These are phyloP conservation scores for Akabosia matsudoensis DNA, from an alignment of 1,140 invertebrate species.

Conservation along the genomic window DNA sequence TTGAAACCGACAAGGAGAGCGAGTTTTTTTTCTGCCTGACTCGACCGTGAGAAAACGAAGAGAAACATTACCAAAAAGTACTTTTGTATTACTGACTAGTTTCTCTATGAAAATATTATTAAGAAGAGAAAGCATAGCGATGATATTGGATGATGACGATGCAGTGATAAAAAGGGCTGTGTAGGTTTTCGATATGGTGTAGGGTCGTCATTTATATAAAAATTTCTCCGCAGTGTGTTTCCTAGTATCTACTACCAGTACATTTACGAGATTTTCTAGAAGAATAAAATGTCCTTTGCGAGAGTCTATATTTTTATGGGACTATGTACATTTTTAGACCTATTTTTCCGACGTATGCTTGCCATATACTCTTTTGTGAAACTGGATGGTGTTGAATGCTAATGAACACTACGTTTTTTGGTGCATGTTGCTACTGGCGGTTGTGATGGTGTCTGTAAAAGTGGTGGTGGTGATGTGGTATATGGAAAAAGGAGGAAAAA, in stretches of 20 bases:
- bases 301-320: background rate
- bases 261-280: slow-evolving; percentile 15
- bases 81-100: too few species aligned
- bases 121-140: too few species aligned
- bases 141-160: slow-evolving; percentile 10
- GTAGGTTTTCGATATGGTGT: too few species aligned
- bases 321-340: background rate
- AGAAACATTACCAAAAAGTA: background rate
- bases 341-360: too few species aligned
- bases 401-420: background rate
- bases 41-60: background rate
- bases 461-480: background rate
- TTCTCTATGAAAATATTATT: too few species aligned
- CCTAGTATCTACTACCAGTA: too few species aligned
- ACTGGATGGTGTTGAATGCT: slow-evolving; percentile 5
- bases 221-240: too few species aligned
- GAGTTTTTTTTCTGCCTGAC: slow-evolving; percentile 7
- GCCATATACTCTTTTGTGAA: background rate
- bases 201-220: too few species aligned
- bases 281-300: background rate
- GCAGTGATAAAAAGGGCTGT: slow-evolving; percentile 1
- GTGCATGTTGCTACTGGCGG: background rate
- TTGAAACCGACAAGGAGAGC: slow-evolving; percentile 17
- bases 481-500: background rate
- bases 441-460: slow-evolving; percentile 1